Base-by-base conservation (phyloP, 2,797 vertebrate genomes). In the Brachyrhaphis roseni region DNA sequence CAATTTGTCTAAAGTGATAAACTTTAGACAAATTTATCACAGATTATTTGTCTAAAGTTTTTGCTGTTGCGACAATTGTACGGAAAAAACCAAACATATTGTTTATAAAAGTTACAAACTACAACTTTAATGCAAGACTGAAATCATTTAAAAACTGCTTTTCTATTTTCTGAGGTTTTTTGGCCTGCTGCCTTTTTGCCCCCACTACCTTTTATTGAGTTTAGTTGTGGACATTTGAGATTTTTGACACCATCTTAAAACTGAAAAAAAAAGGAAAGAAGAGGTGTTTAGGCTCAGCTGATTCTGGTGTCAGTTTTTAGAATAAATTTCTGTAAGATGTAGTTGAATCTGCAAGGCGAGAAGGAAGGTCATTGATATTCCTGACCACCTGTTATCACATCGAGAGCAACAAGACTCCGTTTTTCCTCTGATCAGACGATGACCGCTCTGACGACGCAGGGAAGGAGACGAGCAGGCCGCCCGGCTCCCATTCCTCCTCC, bases 401-500 rank as follows among this genome's bases (percentile, higher is more conserved):
- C 15, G 39, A 75, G 49, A 78, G 34, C 51, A 41, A 26, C 16
- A 13, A 85, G 10, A 8, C 13, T 82, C 51, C 76, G 49, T 82
- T 84, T 83, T 66, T 53, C 82, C 81, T 86, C 71, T 28, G 12
- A 26, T 70, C 80, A 98, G 98, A 97, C 93, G 97, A 97, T 79
- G 96, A 97, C 85, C 96, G 95, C 79, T 96, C 96, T 57, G 97
- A 98, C 1, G 96, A 97, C 74, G 93, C 95, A 0, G 94, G 93
- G 71, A 97, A 97, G 91, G 96, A 97, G 78, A 89, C 93, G 0
- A 84, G 94, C 88, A 93, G 95, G 89, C 94, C 95, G 0, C 94
- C 96, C 0, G 96, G 93, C 78, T 94, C 97, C 0, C 97, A 95
- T 89, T 96, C 96, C 0, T 96, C 97, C 36, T 97, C 97, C 6